phyloP scores from a whole-genome alignment of 2,888 invertebrate species.

The Leptarthrus brevirostris region DNA sequence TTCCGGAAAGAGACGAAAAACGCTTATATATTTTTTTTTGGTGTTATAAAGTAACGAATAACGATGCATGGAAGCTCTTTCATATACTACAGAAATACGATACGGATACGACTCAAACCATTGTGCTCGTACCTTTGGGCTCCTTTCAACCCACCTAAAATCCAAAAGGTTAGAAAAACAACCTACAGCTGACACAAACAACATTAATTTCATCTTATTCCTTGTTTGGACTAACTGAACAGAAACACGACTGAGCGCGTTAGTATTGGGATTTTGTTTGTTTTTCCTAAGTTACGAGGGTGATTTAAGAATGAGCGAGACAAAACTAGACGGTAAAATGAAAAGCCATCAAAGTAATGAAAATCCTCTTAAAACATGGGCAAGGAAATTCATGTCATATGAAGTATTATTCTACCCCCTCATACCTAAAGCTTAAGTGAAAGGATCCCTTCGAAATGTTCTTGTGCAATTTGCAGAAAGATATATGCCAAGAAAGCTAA shows the following conservation, averaged over 20 bases:
- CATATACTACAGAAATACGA: too few relatives aligned
- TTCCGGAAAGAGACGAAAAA: not conserved
- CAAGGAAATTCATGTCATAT: not conserved
- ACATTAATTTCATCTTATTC: slow-evolving; percentile 12
- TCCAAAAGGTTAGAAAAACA: not conserved
- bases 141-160: too few relatives aligned
- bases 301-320: not conserved
- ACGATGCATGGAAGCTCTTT: too few relatives aligned
- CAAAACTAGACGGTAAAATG: not conserved
- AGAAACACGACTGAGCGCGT: not conserved
- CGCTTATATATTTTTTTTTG: not conserved
- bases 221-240: not conserved
- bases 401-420: not conserved
- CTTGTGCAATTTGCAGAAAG: not conserved
- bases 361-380: not conserved
- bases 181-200: slow-evolving; percentile 6
- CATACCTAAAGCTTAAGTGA: not conserved
- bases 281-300: not conserved
- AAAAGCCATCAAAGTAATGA: slow-evolving; percentile 12
- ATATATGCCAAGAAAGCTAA: not conserved
- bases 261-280: not conserved
- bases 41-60: too few relatives aligned
- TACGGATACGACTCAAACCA: too few relatives aligned
- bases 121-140: too few relatives aligned
- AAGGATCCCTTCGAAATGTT: not conserved